Evolutionary conservation across 1,140 invertebrate species (phyloP), one percentile per base, ranked within the genome.

Genomic region (Trichoplusia ni): DNA sequence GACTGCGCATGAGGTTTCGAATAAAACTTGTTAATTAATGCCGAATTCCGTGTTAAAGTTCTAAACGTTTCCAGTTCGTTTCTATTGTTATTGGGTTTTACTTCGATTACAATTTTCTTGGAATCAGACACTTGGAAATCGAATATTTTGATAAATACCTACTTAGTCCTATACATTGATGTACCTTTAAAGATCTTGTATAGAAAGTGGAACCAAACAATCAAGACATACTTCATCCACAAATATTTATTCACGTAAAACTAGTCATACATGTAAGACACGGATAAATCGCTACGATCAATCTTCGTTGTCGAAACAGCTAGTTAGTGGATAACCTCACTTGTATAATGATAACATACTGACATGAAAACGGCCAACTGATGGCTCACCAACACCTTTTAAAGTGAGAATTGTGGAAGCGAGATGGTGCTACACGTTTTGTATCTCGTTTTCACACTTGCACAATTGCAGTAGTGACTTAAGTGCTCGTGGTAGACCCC

Each of bases 1-100:
- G 78, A 78, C 83, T 82, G 82, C 71, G 44, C 64, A 37, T 27
- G 56, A 61, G 64, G 33, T 49, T 73, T 49, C 42, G 47, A 64
- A 68, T 74, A 67, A 60, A 67, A 53, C 73, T 75, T 69, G 65
- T 70, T 71, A 72, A 78, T 78, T 75, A 70, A 61, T 60, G 62
- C 42, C n/a, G 59, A 64, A 67, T 74, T 72, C 63, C 51, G 53
- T 64, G 42, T 49, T 62, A 63, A 58, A 69, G 68, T 66, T 51
- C 31, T 6, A 38, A 38, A 38, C 5, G 19, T 37, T 38, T 25
- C 11, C 6, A 25, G 37, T 46, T 46, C 13, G 23, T 46, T 46
- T 27, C 16, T 14, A 9, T 42, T 42, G 7, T n/a, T 21, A 33
- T 8, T 51, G 29, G 13, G n/a, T 33, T 51, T 5, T 8, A 11